Conservation (phyloP, 2,888 invertebrate species). For the Deilephila elpenor region DNA sequence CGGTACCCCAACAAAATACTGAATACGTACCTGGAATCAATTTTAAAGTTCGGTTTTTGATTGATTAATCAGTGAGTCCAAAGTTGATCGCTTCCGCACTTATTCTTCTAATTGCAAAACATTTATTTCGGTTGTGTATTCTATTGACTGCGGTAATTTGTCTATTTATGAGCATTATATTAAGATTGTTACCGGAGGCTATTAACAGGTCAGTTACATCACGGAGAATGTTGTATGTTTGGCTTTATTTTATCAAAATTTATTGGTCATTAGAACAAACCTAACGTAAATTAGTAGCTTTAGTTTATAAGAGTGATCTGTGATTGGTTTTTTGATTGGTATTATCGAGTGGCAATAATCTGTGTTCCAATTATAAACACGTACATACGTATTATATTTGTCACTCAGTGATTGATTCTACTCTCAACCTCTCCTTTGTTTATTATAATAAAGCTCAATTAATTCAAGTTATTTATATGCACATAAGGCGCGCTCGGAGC, state of each 20-base stretch:
- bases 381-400: slow-evolving; percentile 10
- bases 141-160: slow-evolving; percentile 45
- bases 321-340: slow-evolving; percentile 29
- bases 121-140: slow-evolving; percentile 46
- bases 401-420: slow-evolving; percentile 41
- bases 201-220: slow-evolving; percentile 36
- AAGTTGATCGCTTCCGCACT: slow-evolving; percentile 74
- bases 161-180: slow-evolving; percentile 44
- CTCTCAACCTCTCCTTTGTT: slow-evolving; percentile 40
- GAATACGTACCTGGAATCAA: slow-evolving; percentile 28
- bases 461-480: slow-evolving; percentile 44
- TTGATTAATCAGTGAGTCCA: slow-evolving; percentile 72
- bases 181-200: slow-evolving; percentile 41
- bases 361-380: slow-evolving; percentile 4
- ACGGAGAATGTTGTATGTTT: slow-evolving; percentile 31
- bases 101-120: slow-evolving; percentile 69
- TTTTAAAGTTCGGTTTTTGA: slow-evolving; percentile 72
- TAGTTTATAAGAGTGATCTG: slow-evolving; percentile 10
- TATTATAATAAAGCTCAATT: slow-evolving; percentile 45
- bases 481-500: slow-evolving; percentile 51
- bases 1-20: slow-evolving; percentile 27
- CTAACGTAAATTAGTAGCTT: slow-evolving; percentile 30
- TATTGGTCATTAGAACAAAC: slow-evolving; percentile 29
- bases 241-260: slow-evolving; percentile 30
- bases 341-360: slow-evolving; percentile 13